A percentile compares a stretch with the other conserved stretches of the same genome.
Conservation (phyloP, 2,797 vertebrate species). For the Malurus splendens region DNA sequence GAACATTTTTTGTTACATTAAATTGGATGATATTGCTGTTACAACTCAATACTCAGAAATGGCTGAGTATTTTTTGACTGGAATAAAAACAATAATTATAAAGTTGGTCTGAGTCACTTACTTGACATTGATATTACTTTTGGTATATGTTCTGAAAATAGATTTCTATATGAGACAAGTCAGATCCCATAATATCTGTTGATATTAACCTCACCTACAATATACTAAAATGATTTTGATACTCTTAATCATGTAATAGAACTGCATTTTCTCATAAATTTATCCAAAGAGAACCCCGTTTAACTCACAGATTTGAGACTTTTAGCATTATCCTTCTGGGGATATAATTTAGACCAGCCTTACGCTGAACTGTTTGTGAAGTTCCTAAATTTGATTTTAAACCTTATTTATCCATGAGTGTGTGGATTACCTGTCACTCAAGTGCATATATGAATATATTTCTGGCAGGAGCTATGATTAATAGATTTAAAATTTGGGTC, state of each 20-base stretch:
- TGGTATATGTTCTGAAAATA: background rate
- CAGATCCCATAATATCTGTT: background rate
- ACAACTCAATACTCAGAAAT: background rate
- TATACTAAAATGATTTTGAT: background rate
- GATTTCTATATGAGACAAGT: background rate
- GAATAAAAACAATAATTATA: background rate
- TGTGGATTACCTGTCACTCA: background rate
- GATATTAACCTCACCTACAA: background rate
- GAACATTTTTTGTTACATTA: background rate
- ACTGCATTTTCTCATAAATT: background rate
- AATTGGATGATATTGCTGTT: background rate
- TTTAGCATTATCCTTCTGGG: background rate
- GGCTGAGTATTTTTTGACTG: background rate
- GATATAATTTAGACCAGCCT: background rate
- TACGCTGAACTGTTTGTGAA: background rate
- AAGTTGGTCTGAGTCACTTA: background rate
- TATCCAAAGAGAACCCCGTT: background rate
- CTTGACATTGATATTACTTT: background rate
- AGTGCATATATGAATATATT: background rate
- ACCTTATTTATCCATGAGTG: background rate
- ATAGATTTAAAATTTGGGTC: background rate
- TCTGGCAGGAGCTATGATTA: background rate
- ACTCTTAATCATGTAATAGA: background rate
- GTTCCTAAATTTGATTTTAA: background rate
- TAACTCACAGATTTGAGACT: background rate